phyloP scores from a whole-genome alignment of 2,113 vertebrate species.

The Eretmodus cyanostictus region DNA sequence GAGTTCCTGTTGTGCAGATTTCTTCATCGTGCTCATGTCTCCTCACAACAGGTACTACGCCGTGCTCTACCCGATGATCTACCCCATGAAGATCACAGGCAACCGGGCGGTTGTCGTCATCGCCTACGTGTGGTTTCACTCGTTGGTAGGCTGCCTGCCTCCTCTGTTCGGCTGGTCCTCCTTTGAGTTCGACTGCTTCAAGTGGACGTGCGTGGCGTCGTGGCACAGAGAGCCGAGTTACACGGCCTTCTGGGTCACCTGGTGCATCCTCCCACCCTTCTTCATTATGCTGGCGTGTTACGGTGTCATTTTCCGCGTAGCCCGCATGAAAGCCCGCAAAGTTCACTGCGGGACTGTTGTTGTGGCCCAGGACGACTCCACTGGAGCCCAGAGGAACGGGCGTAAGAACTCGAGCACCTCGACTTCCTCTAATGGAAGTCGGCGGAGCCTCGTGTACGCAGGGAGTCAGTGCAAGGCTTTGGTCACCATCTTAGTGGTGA shows the following conservation, averaged over 20 bases:
- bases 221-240: constrained; percentile 89
- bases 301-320: constrained; percentile 92
- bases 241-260: constrained; percentile 90
- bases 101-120: constrained; percentile 89
- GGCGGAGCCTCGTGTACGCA: constrained; percentile 86
- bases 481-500: constrained; percentile 91
- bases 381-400: constrained; percentile 68
- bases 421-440: constrained; percentile 86
- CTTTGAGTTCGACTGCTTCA: constrained; percentile 93
- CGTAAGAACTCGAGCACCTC: constrained; percentile 95
- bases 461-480: constrained; percentile 98
- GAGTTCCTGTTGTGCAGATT: background rate
- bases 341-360: constrained; percentile 88
- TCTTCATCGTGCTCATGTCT: background rate
- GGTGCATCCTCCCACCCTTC: constrained; percentile 87
- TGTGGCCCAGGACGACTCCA: constrained; percentile 72
- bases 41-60: constrained; percentile 85
- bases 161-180: constrained; percentile 95
- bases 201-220: constrained; percentile 93
- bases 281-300: constrained; percentile 89
- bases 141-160: constrained; percentile 88
- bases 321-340: constrained; percentile 93
- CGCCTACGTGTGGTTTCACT: constrained; percentile 92
- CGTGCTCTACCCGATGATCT: constrained; percentile 96
- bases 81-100: constrained; percentile 97